A percentile compares a stretch with the other conserved stretches of the same genome.
Evolutionary conservation across 2,888 invertebrate species (phyloP).

Genomic region (Drosophila fulvimacula): DNA sequence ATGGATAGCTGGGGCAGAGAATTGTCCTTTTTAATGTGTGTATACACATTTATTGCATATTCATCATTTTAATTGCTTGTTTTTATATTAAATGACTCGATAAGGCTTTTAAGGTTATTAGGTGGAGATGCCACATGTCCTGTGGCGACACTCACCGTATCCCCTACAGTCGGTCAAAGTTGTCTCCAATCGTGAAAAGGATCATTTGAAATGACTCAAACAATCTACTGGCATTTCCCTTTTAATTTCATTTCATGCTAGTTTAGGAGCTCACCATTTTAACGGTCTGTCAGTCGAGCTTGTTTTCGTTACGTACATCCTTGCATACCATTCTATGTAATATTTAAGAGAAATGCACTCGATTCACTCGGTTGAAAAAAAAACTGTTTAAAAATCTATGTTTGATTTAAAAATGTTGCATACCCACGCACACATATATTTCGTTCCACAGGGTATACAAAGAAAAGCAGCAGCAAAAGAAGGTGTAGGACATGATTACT

Average conservation of each 20-base stretch:
- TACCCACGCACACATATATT: conserved; percentile 8
- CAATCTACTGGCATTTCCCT: not conserved
- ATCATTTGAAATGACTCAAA: not conserved
- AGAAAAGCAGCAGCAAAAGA: conserved; percentile 38
- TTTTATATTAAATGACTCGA: conserved; percentile 78
- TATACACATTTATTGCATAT: conserved; percentile 78
- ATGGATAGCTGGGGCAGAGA: conserved; percentile 36
- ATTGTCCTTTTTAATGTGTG: conserved; percentile 55
- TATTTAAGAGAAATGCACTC: not conserved
- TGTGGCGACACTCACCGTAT: conserved; percentile 23
- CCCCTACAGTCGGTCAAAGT: conserved; percentile 18
- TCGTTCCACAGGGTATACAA: conserved; percentile 22
- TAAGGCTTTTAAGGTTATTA: conserved; percentile 80
- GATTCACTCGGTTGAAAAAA: too few species aligned
- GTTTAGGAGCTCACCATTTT: too few species aligned
- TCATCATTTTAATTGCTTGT: conserved; percentile 80
- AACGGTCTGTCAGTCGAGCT: not conserved
- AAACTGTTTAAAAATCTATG: not conserved
- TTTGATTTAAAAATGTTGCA: not conserved
- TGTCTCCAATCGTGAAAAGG: not conserved
- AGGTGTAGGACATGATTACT: conserved; percentile 74
- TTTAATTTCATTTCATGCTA: too few species aligned
- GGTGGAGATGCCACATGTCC: conserved; percentile 53
- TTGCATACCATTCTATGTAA: not conserved
- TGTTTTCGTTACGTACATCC: not conserved